These are phyloP conservation scores for Macrotis lagotis DNA, from an alignment of 2,113 vertebrate species.

Conservation along the genomic window DNA sequence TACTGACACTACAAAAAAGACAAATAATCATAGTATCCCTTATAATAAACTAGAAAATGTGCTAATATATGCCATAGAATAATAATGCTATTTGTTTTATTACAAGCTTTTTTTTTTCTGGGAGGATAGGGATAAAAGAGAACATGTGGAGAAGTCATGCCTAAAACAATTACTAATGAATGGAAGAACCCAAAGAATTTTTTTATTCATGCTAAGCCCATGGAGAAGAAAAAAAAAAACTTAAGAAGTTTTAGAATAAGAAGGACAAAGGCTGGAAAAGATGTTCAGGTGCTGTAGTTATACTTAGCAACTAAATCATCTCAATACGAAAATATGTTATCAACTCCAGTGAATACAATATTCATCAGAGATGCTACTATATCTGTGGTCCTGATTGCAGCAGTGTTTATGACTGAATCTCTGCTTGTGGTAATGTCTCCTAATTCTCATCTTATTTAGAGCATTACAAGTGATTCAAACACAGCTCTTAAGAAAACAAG, in stretches of 20 bases:
- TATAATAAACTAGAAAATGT: not conserved
- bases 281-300: not conserved
- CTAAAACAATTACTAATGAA: not conserved
- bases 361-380: conserved; percentile 1
- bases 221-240: conserved; percentile 41
- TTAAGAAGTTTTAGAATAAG: conserved; percentile 17
- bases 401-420: conserved; percentile 31
- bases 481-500: conserved; percentile 40
- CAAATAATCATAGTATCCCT: not conserved
- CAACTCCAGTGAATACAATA: conserved; percentile 14
- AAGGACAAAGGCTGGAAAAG: not conserved
- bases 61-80: not conserved
- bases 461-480: conserved; percentile 12
- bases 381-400: not conserved
- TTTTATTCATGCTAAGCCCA: not conserved
- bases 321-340: conserved; percentile 19
- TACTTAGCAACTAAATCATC: conserved; percentile 16
- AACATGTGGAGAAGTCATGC: not conserved
- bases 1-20: not conserved
- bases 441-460: conserved; percentile 45
- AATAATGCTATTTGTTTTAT: not conserved
- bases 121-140: not conserved
- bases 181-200: not conserved
- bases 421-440: conserved; percentile 6
- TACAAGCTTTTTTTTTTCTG: not conserved